These are phyloP conservation scores for Tribolium freemani DNA, from an alignment of 2,888 invertebrate genomes.

Conservation along the genomic window DNA sequence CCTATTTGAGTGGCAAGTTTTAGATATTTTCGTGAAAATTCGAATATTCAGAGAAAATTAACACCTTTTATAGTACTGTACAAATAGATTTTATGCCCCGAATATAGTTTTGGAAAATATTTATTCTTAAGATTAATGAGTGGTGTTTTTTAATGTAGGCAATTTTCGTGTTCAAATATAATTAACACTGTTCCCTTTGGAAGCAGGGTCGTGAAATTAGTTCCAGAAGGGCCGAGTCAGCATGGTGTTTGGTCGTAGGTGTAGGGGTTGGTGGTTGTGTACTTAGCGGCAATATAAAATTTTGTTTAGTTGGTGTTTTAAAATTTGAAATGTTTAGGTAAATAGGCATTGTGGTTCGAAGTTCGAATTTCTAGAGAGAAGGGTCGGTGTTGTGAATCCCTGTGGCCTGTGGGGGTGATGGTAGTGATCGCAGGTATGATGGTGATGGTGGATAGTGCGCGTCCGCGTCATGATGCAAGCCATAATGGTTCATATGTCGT, in stretches of 20 bases:
- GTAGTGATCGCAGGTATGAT: too few relatives aligned
- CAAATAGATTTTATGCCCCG: background rate
- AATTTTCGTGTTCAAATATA: background rate
- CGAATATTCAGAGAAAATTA: too few relatives aligned
- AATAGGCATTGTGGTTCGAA: background rate
- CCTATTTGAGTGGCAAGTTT: too few relatives aligned
- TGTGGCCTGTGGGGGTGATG: background rate
- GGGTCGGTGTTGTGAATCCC: background rate
- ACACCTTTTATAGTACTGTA: too few relatives aligned
- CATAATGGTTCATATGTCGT: slow-evolving; percentile 54
- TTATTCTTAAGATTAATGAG: background rate
- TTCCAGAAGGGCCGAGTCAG: background rate
- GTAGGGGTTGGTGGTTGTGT: background rate
- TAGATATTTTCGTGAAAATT: too few relatives aligned
- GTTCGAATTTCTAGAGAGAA: background rate
- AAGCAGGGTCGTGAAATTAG: background rate
- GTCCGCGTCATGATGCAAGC: slow-evolving; percentile 41
- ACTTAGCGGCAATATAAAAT: background rate
- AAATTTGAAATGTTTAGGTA: background rate
- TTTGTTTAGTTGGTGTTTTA: slow-evolving; percentile 1
- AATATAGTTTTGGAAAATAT: background rate
- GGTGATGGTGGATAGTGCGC: background rate
- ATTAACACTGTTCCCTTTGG: background rate
- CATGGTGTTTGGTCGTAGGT: background rate
- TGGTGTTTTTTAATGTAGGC: background rate